Base-by-base conservation (phyloP, 2,888 invertebrate species). In the Lasioglossum pauxillum region DNA sequence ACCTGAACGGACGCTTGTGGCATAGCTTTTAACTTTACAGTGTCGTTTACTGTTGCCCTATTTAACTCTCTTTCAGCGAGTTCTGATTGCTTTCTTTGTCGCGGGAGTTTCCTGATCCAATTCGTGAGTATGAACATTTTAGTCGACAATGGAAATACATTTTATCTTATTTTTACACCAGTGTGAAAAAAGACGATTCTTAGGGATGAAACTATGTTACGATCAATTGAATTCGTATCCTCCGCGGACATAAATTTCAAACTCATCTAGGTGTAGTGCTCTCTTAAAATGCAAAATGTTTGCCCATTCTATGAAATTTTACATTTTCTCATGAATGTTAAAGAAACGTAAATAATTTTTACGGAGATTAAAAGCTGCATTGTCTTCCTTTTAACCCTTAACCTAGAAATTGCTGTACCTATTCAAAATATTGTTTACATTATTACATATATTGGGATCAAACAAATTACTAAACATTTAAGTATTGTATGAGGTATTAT, bases 11-110 rank as follows among this genome's bases (percentile, higher is more conserved):
- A 60, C 60, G 10, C 57, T 8, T 57, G n/a, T 60, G 27, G 14
- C 14, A 27, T 27, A 60, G n/a, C 27, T 27, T 60, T 27, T 27
- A 27, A 60, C 60, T 53, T 53, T 8, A 53, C 53, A 53, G 23
- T 53, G 53, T 53, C 53, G 2, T 27, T 60, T 14, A 27, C 27
- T 60, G 27, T 60, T 27, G 60, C 14, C 60, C 60, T 60, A 60
- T 60, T 60, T 60, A 60, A 14, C 27, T 60, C 60, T 60, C 27
- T 60, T 60, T 60, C 60, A 60, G 60, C 60, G 14, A 60, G 60
- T 27, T 60, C 27, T 60, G 60, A 60, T 60, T 60, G 60, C 60
- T 27, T 60, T 27, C 27, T 60, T 60, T 60, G 60, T 60, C 60
- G 27, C 14, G 14, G 5, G 1, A 27, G 60, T 16, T 60, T 60